A percentile compares a stretch with the other conserved stretches of the same genome.
phyloP scores from a whole-genome alignment of 2,113 vertebrate genomes.

The Oryzias woworae region DNA sequence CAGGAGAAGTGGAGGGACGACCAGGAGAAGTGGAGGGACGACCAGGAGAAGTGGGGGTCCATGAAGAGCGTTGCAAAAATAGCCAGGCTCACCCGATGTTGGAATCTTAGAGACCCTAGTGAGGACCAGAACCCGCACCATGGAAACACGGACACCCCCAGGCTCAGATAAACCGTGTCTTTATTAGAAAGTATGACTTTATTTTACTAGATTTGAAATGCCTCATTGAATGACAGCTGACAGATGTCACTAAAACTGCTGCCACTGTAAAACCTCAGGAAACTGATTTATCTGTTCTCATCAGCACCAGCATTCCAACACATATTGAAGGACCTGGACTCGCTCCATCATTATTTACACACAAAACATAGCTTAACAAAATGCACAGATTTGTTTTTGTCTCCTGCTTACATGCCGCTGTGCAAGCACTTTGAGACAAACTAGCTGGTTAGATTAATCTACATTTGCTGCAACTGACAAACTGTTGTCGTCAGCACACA shows the following conservation, averaged over 20 bases:
- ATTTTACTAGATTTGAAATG: conserved; percentile 44
- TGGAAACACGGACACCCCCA: too few relatives aligned
- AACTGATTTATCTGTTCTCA: conserved; percentile 53
- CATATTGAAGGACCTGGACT: conserved; percentile 30
- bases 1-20: too few relatives aligned
- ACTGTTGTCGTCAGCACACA: conserved; percentile 14
- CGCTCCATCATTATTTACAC: conserved; percentile 37
- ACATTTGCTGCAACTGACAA: conserved; percentile 35
- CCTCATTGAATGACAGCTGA: conserved; percentile 40
- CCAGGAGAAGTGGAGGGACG: too few relatives aligned
- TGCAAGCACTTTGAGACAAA: conserved; percentile 41
- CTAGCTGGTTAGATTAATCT: conserved; percentile 27
- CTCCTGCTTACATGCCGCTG: conserved; percentile 33
- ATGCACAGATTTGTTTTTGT: conserved; percentile 30
- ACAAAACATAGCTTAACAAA: conserved; percentile 13
- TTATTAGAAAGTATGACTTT: conserved; percentile 47
- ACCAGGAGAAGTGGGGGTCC: too few relatives aligned
- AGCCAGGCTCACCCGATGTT: too few relatives aligned
- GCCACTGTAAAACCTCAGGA: conserved; percentile 29
- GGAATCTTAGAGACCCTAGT: too few relatives aligned
- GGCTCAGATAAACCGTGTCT: conserved; percentile 47
- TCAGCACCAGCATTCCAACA: conserved; percentile 49
- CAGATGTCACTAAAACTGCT: conserved; percentile 39
- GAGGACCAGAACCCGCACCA: too few relatives aligned
- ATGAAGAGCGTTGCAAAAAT: too few relatives aligned